These are phyloP conservation scores for Augiades crinisus DNA, from an alignment of 2,888 invertebrate species.

Conservation along the genomic window DNA sequence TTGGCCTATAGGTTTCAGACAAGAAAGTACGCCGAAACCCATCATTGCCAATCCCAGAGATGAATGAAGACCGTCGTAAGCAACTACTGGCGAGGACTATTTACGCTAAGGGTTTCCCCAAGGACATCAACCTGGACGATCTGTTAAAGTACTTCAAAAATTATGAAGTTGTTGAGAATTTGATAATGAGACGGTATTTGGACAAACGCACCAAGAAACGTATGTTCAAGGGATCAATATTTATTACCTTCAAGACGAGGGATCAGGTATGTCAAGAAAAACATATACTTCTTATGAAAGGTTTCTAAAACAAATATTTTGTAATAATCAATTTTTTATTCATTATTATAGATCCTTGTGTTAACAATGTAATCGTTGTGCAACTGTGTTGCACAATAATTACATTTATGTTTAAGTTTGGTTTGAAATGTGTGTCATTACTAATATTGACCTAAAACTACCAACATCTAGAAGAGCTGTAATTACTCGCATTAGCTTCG, in stretches of 20 bases:
- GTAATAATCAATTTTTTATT: too few species aligned
- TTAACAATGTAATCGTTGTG: too few species aligned
- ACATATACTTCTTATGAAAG: not conserved
- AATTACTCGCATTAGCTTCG: too few species aligned
- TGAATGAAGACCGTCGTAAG: slow-evolving; percentile 90
- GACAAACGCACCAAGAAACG: slow-evolving; percentile 84
- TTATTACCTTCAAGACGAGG: slow-evolving; percentile 90
- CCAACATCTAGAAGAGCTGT: too few species aligned
- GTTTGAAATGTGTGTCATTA: too few species aligned
- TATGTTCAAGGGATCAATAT: slow-evolving; percentile 95
- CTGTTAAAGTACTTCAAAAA: slow-evolving; percentile 87
- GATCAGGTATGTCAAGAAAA: slow-evolving; percentile 79
- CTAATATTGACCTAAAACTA: too few species aligned
- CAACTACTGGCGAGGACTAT: slow-evolving; percentile 88
- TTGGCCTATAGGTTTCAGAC: slow-evolving; percentile 54
- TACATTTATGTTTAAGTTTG: too few species aligned
- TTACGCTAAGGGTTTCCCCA: slow-evolving; percentile 94
- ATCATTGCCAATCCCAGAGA: slow-evolving; percentile 89
- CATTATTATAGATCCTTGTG: too few species aligned
- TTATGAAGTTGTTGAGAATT: slow-evolving; percentile 85
- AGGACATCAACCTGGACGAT: slow-evolving; percentile 84
- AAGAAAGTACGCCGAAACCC: slow-evolving; percentile 88
- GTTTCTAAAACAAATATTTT: too few species aligned
- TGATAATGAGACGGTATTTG: slow-evolving; percentile 82
- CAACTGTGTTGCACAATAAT: too few species aligned